Evolutionary conservation across 35 echinoderm and acorn worm species (phyloP), one percentile per base, ranked within the genome.

Genomic region (Heliocidaris tuberculata): DNA sequence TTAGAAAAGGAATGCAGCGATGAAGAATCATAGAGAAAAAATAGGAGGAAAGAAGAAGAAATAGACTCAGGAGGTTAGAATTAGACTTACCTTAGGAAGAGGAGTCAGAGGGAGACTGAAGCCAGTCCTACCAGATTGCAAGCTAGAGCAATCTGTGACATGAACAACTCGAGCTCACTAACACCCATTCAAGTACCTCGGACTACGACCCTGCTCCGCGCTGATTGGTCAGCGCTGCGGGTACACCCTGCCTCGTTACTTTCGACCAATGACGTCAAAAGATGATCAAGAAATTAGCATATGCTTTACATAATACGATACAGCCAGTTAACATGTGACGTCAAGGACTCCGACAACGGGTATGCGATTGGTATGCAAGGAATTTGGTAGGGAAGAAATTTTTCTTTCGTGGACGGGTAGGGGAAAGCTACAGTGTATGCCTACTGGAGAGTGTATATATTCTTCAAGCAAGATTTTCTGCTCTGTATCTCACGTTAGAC

Each of bases 301-400:
- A 13, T 10, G 35, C 88, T 96, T 92, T 94, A 93, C 95, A 96
- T 96, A 92, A 94, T 47, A 48, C 52, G 59, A 96, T 31, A 30
- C 86, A 54, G n/a, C 47, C 60, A 31, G 93, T 94, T 94, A 90
- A 59, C 31, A 49, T 30, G 49, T 96, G 95, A 96, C 95, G 95
- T 96, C 95, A 96, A 65, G 87, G 88, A n/a, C 85, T 50, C 78
- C 54, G 86, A 86, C 95, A 21, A 54, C 19, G 86, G 93, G 95
- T 88, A 96, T 96, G 95, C 87, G 13, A 30, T n/a, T 86, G 95
- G 95, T 94, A 96, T 96, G 95, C 85, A 50, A 35, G 88, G 93
- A 94, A 96, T 96, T 93, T 93, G 91, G 91, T 59, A 59, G 50
- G 29, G 27, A 48, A 59, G 48, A 78, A 42, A 89, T 89, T 47